Percentiles rank a stretch among this genome's conserved stretches.
Evolutionary conservation across 2,797 vertebrate genomes (phyloP).

Genomic region (Danio albolineatus): DNA sequence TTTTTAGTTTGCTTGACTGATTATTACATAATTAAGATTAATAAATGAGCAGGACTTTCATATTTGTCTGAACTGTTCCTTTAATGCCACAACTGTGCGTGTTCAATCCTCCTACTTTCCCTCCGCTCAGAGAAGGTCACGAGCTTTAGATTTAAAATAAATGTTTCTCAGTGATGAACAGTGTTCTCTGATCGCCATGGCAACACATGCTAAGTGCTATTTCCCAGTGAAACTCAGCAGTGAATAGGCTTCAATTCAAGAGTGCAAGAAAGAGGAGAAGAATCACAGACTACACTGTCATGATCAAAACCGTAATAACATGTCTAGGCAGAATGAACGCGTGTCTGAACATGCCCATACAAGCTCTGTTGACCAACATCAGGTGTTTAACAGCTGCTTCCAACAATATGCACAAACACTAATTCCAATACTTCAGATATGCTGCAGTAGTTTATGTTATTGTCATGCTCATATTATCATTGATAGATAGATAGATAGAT

Average conservation of each 20-base stretch:
- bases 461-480: too few species aligned
- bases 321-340: neutral
- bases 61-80: neutral
- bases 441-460: too few species aligned
- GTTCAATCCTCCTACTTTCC: neutral
- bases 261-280: neutral
- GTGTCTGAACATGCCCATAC: slow-evolving; percentile 23
- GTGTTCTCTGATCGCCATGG: slow-evolving; percentile 57
- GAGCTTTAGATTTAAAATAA: slow-evolving; percentile 50
- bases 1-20: neutral
- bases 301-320: slow-evolving; percentile 14
- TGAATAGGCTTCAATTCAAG: slow-evolving; percentile 13
- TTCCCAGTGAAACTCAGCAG: slow-evolving; percentile 21
- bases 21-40: neutral
- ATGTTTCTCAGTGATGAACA: slow-evolving; percentile 45
- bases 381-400: neutral
- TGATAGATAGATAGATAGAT: too few species aligned
- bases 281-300: slow-evolving; percentile 1
- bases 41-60: neutral
- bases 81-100: neutral
- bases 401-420: neutral
- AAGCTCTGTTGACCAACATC: slow-evolving; percentile 8
- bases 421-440: too few species aligned
- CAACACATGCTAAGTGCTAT: slow-evolving; percentile 54
- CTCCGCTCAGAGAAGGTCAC: slow-evolving; percentile 28